phyloP scores from a whole-genome alignment of 2,113 vertebrate genomes.

The Illadopsis cleaveri region DNA sequence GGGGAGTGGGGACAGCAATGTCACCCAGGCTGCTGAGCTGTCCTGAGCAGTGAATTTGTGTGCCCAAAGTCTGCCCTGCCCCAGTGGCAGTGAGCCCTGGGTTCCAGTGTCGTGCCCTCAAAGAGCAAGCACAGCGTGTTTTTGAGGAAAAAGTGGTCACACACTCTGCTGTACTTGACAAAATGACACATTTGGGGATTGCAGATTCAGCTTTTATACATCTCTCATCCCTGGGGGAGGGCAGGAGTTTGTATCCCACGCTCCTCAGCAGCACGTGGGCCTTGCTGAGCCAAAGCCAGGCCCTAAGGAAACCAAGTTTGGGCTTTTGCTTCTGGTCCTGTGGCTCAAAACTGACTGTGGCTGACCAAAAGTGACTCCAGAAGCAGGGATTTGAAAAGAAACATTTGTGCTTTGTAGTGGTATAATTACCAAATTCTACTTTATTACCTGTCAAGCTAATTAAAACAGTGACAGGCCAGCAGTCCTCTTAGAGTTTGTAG shows the following conservation, averaged over 20 bases:
- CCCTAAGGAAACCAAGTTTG: not conserved
- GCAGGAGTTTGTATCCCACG: accelerated
- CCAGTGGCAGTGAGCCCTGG: accelerated
- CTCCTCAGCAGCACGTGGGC: not conserved
- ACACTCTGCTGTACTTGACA: not conserved
- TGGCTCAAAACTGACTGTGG: not conserved
- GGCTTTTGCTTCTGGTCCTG: not conserved
- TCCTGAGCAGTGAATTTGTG: not conserved
- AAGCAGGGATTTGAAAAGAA: not conserved
- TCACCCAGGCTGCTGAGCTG: not conserved
- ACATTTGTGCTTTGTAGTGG: conserved; percentile 29
- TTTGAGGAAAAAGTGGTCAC: not conserved
- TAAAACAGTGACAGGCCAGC: conserved; percentile 14
- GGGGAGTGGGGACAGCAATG: accelerated
- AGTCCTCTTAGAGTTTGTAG: not conserved
- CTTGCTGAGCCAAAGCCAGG: not conserved
- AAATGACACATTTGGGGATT: not conserved
- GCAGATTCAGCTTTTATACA: not conserved
- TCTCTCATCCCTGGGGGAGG: not conserved
- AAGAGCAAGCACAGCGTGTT: accelerated
- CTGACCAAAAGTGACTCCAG: not conserved
- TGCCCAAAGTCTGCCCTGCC: too few species aligned
- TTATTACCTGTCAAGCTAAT: conserved; percentile 42
- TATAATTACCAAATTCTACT: conserved; percentile 25
- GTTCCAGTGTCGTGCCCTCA: not conserved